Percentiles rank a stretch among this genome's conserved stretches.
Evolutionary conservation across 2,888 invertebrate species (phyloP).

Genomic region (Petrolisthes manimaculis): DNA sequence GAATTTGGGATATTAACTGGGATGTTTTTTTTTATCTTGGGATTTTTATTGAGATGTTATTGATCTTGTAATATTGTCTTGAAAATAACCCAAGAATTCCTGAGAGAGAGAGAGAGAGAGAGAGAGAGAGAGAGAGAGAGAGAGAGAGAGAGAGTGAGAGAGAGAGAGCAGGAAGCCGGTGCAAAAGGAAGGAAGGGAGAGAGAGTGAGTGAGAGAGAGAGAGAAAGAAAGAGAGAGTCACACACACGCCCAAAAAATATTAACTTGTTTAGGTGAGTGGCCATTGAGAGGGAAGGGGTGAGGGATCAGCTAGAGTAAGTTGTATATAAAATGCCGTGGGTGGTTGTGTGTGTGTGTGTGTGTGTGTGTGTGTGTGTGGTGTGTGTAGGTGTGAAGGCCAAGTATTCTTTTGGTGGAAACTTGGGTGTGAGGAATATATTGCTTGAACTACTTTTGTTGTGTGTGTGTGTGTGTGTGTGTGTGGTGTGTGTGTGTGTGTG

Average conservation of each 20-base stretch:
- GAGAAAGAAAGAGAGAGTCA: constrained; percentile 1
- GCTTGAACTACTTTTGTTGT: not conserved
- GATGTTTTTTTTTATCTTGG: too few relatives aligned
- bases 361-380: not conserved
- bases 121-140: too few relatives aligned
- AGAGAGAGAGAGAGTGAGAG: not conserved
- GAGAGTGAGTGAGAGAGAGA: constrained; percentile 2
- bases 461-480: constrained; percentile 6
- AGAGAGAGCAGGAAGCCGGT: not conserved
- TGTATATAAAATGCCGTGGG: not conserved
- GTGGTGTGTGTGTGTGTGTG: constrained; percentile 4
- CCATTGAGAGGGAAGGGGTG: constrained; percentile 39
- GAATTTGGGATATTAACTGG: too few relatives aligned
- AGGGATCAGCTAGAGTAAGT: constrained; percentile 18
- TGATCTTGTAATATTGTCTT: too few relatives aligned
- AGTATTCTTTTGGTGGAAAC: not conserved
- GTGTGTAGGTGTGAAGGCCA: not conserved
- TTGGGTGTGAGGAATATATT: not conserved
- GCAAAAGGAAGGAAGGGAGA: not conserved
- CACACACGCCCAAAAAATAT: constrained; percentile 8
- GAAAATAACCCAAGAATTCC: not conserved
- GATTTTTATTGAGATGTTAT: too few relatives aligned
- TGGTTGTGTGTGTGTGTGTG: not conserved
- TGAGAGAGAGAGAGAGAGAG: not conserved
- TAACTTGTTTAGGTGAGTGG: constrained; percentile 35